Evolutionary conservation across 2,797 vertebrate genomes (phyloP).

Genomic region (Erethizon dorsatum): DNA sequence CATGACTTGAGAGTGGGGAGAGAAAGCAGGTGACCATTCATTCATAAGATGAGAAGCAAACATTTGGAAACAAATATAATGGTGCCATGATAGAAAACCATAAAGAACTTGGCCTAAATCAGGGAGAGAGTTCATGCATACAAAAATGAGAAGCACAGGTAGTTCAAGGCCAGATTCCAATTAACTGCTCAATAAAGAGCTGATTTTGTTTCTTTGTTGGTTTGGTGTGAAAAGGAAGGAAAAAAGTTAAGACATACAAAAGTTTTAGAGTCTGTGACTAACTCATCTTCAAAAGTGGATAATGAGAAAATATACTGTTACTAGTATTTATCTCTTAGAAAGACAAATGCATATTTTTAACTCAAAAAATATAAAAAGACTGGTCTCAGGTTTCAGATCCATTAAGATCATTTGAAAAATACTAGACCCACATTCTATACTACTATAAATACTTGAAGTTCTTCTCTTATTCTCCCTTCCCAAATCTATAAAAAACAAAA

Average conservation of each 20-base stretch:
- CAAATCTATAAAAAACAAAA: not conserved
- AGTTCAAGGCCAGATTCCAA: not conserved
- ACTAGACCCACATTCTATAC: not conserved
- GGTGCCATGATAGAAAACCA: not conserved
- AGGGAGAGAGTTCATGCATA: not conserved
- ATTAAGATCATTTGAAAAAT: constrained; percentile 40
- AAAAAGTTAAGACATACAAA: not conserved
- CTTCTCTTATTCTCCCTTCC: not conserved
- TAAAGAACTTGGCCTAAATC: not conserved
- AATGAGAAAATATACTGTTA: not conserved
- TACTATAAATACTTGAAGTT: not conserved
- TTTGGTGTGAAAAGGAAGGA: not conserved
- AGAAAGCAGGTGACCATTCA: not conserved
- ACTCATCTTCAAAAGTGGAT: not conserved
- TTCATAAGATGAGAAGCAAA: not conserved
- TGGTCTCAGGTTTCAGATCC: not conserved
- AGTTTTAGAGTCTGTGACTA: not conserved
- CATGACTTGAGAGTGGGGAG: not conserved
- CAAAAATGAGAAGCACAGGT: not conserved
- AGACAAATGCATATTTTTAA: not conserved
- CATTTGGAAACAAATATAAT: not conserved
- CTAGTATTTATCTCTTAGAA: not conserved
- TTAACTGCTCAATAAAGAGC: not conserved
- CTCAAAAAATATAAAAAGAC: not conserved
- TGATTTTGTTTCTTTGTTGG: not conserved